These are phyloP conservation scores for Catharus fuscescens DNA, from an alignment of 2,113 vertebrate genomes.

Conservation along the genomic window DNA sequence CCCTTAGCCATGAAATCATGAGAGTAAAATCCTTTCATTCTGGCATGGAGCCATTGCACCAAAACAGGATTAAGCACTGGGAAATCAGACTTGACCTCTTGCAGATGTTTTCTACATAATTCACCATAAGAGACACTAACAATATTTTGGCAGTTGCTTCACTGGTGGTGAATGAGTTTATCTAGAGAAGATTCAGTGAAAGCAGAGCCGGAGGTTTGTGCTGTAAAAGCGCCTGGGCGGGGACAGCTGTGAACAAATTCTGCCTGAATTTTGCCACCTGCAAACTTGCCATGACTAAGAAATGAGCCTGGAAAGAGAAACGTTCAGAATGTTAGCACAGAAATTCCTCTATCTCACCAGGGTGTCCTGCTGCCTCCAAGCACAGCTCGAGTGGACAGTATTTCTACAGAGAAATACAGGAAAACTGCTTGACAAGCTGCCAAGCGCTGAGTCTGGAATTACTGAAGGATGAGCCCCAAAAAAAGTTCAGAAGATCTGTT, in stretches of 20 bases:
- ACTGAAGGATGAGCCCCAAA: slow-evolving; percentile 58
- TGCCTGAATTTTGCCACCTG: slow-evolving; percentile 47
- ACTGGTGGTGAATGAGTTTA: not conserved
- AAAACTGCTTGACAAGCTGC: slow-evolving; percentile 51
- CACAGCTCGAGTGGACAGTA: slow-evolving; percentile 48
- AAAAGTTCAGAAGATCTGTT: slow-evolving; percentile 57
- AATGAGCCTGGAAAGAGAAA: slow-evolving; percentile 39
- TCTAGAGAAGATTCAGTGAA: slow-evolving; percentile 16
- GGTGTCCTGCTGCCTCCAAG: slow-evolving; percentile 45
- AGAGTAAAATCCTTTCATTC: not conserved
- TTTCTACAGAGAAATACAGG: slow-evolving; percentile 40
- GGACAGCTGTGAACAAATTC: not conserved
- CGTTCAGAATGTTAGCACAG: slow-evolving; percentile 29
- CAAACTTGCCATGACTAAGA: not conserved
- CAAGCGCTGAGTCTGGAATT: slow-evolving; percentile 25
- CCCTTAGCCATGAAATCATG: not conserved
- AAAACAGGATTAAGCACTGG: not conserved
- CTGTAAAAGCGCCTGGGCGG: not conserved
- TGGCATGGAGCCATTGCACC: not conserved
- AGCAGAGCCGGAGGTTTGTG: not conserved
- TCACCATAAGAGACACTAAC: slow-evolving; percentile 8
- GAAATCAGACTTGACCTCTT: not conserved
- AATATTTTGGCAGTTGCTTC: slow-evolving; percentile 26
- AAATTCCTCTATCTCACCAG: slow-evolving; percentile 64
- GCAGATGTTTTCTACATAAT: slow-evolving; percentile 27